These are phyloP conservation scores for Aspidiotus rigidus DNA, from an alignment of 2,888 invertebrate species.

Conservation along the genomic window DNA sequence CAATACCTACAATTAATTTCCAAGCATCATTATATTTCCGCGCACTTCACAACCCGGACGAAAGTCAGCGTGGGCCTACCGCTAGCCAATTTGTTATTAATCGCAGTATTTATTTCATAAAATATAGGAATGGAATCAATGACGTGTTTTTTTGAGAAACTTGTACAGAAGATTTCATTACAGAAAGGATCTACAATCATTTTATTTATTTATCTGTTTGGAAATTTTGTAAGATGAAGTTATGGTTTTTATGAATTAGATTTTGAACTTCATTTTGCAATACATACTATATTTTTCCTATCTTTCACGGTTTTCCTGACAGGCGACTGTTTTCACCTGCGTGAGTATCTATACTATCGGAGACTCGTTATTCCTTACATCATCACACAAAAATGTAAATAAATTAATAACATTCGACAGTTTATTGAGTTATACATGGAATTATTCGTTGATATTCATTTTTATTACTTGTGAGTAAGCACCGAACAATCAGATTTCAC, in stretches of 20 bases:
- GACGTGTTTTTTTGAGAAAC: too few species aligned
- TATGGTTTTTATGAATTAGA: background rate
- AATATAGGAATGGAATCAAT: too few species aligned
- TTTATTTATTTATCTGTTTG: background rate
- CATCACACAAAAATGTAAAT: background rate
- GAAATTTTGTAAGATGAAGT: background rate
- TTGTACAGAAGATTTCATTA: background rate
- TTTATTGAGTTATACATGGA: background rate
- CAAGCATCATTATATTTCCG: too few species aligned
- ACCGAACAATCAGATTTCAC: too few species aligned
- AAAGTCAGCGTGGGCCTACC: too few species aligned
- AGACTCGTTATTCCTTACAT: background rate
- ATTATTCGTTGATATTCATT: background rate
- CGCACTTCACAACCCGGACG: too few species aligned
- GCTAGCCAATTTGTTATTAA: too few species aligned
- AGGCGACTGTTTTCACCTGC: background rate
- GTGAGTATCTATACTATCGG: background rate
- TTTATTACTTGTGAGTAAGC: slow-evolving; percentile 4
- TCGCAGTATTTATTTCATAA: too few species aligned
- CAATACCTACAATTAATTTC: too few species aligned
- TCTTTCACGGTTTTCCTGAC: background rate
- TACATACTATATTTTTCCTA: background rate
- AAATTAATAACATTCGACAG: background rate
- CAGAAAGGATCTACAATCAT: background rate
- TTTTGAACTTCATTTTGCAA: background rate